These are phyloP conservation scores for Marisa cornuarietis DNA, from an alignment of 1,140 invertebrate genomes.

Conservation along the genomic window DNA sequence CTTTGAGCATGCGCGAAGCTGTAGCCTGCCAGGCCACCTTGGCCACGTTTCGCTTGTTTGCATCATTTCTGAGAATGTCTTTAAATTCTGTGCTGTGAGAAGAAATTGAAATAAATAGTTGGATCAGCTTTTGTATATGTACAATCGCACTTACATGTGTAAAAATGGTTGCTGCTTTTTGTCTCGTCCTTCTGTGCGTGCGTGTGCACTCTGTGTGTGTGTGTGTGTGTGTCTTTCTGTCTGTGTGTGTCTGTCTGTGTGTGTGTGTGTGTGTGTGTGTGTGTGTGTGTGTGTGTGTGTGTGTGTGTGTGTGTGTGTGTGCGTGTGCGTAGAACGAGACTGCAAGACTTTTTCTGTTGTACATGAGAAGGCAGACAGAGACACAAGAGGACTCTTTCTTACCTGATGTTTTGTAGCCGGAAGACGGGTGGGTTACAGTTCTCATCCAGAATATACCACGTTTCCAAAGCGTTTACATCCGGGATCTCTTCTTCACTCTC, in stretches of 20 bases:
- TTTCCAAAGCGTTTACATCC: slow-evolving; percentile 50
- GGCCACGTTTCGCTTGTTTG: slow-evolving; percentile 39
- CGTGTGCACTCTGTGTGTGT: too few species aligned
- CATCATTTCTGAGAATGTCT: slow-evolving; percentile 53
- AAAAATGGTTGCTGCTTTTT: not conserved
- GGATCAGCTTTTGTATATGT: not conserved
- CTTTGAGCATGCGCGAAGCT: slow-evolving; percentile 73
- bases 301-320: too few species aligned
- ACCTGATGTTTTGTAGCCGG: slow-evolving; percentile 73
- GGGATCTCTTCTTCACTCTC: slow-evolving; percentile 43
- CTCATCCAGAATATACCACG: slow-evolving; percentile 78
- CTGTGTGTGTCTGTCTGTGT: too few species aligned
- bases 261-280: too few species aligned
- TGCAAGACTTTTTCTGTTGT: too few species aligned
- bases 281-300: too few species aligned
- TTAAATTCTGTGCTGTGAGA: slow-evolving; percentile 66
- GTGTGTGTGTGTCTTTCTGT: too few species aligned
- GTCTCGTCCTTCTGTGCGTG: not conserved
- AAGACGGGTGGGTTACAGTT: slow-evolving; percentile 80
- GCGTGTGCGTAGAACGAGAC: too few species aligned
- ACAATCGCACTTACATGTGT: not conserved
- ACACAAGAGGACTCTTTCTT: not conserved
- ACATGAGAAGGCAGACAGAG: too few species aligned
- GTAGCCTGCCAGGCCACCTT: slow-evolving; percentile 40
- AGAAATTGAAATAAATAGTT: not conserved